These are phyloP conservation scores for Heliothis peltigera DNA, from an alignment of 2,888 invertebrate species.

Conservation along the genomic window DNA sequence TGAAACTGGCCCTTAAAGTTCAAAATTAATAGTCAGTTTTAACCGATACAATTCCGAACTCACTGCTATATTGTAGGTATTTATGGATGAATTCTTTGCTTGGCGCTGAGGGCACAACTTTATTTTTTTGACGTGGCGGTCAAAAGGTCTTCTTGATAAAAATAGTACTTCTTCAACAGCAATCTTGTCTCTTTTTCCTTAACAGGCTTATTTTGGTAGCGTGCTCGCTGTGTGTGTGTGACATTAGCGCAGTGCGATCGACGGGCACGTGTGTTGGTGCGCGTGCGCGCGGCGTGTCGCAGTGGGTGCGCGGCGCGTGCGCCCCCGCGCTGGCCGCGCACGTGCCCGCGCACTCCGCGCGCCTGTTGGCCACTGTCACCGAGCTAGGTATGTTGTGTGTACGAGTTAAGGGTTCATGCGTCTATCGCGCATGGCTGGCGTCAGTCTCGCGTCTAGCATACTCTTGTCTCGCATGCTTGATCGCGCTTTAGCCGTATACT, in stretches of 20 bases:
- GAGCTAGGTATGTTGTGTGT: conserved; percentile 63
- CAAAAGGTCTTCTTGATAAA: too few species aligned
- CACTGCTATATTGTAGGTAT: too few species aligned
- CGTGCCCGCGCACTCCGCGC: conserved; percentile 58
- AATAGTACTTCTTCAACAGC: not conserved
- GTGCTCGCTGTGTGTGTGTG: conserved; percentile 60
- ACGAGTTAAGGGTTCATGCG: not conserved
- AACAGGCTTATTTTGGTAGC: conserved; percentile 73
- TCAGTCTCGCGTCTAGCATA: too few species aligned
- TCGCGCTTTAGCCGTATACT: too few species aligned
- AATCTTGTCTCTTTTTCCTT: not conserved
- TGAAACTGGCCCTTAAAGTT: too few species aligned
- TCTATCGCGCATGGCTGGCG: too few species aligned
- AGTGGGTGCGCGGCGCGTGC: conserved; percentile 71
- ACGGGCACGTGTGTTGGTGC: conserved; percentile 32
- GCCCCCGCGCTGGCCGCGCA: conserved; percentile 68
- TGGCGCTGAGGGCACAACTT: too few species aligned
- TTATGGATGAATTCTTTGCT: too few species aligned
- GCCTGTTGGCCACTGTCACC: conserved; percentile 62
- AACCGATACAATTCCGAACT: too few species aligned
- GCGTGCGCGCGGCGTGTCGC: conserved; percentile 69
- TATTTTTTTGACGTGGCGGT: too few species aligned
- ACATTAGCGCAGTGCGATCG: not conserved
- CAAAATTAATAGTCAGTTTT: too few species aligned
- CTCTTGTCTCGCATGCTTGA: too few species aligned